Evolutionary conservation across 2,888 invertebrate species (phyloP), one percentile per base, ranked within the genome.

Genomic region (Pachliopta kotzebuea): DNA sequence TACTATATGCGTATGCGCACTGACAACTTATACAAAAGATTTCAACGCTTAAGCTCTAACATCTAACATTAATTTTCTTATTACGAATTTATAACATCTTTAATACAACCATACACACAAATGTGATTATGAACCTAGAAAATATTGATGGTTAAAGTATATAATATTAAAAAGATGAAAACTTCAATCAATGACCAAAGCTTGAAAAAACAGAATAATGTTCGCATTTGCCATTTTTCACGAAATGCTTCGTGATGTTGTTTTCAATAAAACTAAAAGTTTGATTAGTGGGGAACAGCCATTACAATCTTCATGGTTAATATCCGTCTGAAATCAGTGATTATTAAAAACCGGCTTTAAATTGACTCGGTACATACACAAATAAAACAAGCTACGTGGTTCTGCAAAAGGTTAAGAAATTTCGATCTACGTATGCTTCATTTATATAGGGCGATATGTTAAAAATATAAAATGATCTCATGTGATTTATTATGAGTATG

Each of bases 1-100:
- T 45, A 45, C 45, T n/a, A 18, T n/a, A 45, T 45, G 65, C 31
- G 53, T 26, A 61, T 29, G 57, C 31, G 61, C 61, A 57, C 17
- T n/a, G 45, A n/a, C 50, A 23, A 69, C 65, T 52, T 56, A 63
- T 75, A 76, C 62, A 72, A 84, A 82, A 84, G 86, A 86, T 76
- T 76, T 86, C 80, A 86, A 86, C 86, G 86, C 77, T 78, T 45
- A 45, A 45, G 45, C 45, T n/a, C 18, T n/a, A 45, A 4, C 18
- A 45, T 45, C n/a, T n/a, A 18, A 4, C n/a, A 45, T n/a, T 45
- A 11, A n/a, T n/a, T 31, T n/a, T n/a, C n/a, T 37, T 18, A 42
- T 18, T 18, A 42, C 6, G 45, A 45, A n/a, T n/a, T 7, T 18
- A 18, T 45, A 45, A n/a, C n/a, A 18, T 37, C 37, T 14, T 2